Percentiles rank a stretch among this genome's conserved stretches.
Evolutionary conservation across 2,888 invertebrate genomes (phyloP).

Genomic region (Chironomus riparius): DNA sequence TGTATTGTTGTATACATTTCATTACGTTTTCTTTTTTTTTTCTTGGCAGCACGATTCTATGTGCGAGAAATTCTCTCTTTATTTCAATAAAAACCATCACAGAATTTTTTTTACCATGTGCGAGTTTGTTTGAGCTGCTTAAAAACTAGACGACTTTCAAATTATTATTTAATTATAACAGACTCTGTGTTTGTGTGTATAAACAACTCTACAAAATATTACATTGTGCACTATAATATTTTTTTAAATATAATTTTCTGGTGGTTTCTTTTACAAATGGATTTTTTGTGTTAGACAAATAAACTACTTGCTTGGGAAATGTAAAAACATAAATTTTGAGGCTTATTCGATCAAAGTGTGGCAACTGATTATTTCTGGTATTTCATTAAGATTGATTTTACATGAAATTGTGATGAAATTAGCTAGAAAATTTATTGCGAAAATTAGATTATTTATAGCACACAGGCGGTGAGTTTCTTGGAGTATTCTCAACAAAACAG

Average conservation of each 20-base stretch:
- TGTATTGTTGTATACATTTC: neutral
- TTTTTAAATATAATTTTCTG: neutral
- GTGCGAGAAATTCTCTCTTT: neutral
- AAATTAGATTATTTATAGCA: no score
- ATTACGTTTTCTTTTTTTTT: neutral
- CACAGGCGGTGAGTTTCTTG: no score
- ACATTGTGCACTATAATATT: neutral
- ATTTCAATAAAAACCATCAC: slow-evolving; percentile 10
- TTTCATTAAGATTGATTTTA: no score
- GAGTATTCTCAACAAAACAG: no score
- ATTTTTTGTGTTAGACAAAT: neutral
- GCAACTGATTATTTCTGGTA: no score
- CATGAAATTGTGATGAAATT: no score
- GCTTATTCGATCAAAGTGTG: no score
- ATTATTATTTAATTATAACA: no score
- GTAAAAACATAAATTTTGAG: no score
- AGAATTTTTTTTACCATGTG: slow-evolving; percentile 8
- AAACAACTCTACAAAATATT: neutral
- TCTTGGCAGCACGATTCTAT: slow-evolving; percentile 4
- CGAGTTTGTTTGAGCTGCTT: slow-evolving; percentile 16
- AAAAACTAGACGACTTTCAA: neutral
- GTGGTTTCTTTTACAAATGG: neutral
- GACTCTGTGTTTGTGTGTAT: neutral
- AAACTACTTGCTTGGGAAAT: no score
- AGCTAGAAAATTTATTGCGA: no score